Conservation (phyloP, 2,888 invertebrate species). For the Doris montereyensis region DNA sequence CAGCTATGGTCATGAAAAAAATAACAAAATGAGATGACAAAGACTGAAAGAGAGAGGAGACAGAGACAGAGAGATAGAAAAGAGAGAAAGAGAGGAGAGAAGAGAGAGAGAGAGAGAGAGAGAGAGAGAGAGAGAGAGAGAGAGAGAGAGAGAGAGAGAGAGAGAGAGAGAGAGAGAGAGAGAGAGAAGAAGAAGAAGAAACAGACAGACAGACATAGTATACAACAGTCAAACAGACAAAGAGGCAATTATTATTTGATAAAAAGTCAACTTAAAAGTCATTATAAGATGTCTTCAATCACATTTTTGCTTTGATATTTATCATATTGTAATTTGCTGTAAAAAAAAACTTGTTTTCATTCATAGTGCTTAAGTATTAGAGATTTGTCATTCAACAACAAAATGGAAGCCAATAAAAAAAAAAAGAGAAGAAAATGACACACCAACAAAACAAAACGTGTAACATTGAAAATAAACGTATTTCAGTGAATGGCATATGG, state of each 20-base stretch:
- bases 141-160: constrained; percentile 25
- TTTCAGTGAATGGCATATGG: too few species aligned
- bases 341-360: too few species aligned
- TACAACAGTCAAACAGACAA: not conserved
- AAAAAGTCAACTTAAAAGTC: too few species aligned
- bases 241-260: not conserved
- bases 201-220: not conserved
- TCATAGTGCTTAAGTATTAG: too few species aligned
- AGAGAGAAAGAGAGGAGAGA: not conserved
- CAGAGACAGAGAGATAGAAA: not conserved
- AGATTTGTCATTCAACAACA: too few species aligned
- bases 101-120: constrained; percentile 11
- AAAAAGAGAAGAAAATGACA: too few species aligned
- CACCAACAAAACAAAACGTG: too few species aligned
- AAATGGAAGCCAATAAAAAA: too few species aligned
- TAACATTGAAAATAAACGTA: too few species aligned
- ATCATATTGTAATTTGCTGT: too few species aligned
- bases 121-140: not conserved
- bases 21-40: constrained; percentile 3
- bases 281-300: too few species aligned
- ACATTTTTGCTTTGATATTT: too few species aligned
- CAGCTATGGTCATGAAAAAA: not conserved
- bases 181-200: not conserved
- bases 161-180: constrained; percentile 6
- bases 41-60: constrained; percentile 18